Percentiles rank a stretch among this genome's conserved stretches.
Evolutionary conservation across 2,113 vertebrate genomes (phyloP).

Genomic region (Procapra przewalskii): DNA sequence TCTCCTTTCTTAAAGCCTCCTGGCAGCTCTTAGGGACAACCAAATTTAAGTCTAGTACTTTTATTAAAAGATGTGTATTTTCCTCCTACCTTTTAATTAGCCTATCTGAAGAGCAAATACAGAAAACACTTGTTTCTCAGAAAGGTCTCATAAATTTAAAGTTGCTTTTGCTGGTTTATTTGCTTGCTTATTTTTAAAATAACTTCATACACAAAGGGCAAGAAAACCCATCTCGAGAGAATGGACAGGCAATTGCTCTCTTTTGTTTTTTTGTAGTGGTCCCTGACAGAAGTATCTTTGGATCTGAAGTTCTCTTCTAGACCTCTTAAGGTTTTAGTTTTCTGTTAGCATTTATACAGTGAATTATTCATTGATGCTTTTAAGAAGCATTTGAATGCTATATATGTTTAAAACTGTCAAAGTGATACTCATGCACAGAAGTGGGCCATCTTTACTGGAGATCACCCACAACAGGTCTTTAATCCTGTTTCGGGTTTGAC

Average conservation of each 20-base stretch:
- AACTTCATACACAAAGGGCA: not conserved
- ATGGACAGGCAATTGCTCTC: not conserved
- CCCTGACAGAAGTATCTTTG: not conserved
- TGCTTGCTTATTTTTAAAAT: not conserved
- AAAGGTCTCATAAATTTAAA: not conserved
- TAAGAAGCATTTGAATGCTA: not conserved
- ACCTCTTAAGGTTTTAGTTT: not conserved
- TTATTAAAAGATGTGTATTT: not conserved
- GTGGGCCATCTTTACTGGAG: not conserved
- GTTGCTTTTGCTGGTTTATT: not conserved
- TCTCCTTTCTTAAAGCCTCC: not conserved
- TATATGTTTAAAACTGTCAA: not conserved
- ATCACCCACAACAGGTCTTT: not conserved
- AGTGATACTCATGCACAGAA: not conserved
- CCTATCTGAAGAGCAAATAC: not conserved
- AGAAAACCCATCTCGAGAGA: not conserved
- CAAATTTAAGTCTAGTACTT: not conserved
- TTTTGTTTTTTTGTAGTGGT: not conserved
- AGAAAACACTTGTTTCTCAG: not conserved
- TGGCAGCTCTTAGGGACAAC: not conserved
- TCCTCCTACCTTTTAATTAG: not conserved
- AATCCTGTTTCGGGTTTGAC: not conserved
- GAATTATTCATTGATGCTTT: conserved; percentile 37
- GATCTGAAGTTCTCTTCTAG: not conserved
- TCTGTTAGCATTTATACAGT: not conserved